Percentiles rank a stretch among this genome's conserved stretches.
Conservation (phyloP, 2,113 vertebrate species). For the Neolamprologus devosi region DNA sequence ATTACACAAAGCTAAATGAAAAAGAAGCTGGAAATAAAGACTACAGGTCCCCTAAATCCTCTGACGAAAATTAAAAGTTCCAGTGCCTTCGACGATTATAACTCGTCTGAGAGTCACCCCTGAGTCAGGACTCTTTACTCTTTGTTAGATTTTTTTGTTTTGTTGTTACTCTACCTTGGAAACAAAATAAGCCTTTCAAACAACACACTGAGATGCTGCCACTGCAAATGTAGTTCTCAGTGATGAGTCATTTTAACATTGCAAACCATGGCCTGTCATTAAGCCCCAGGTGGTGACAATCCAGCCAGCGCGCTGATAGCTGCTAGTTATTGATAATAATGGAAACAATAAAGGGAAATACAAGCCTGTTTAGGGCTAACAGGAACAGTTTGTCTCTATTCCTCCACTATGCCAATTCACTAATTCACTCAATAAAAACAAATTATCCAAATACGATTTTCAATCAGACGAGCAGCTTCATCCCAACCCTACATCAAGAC, state of each 20-base stretch:
- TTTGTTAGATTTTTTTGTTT: not conserved
- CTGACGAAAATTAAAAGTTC: not conserved
- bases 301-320: not conserved
- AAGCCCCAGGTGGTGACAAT: not conserved
- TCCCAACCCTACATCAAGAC: not conserved
- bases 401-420: not conserved
- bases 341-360: not conserved
- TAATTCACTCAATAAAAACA: slow-evolving; percentile 3
- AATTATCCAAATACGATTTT: not conserved
- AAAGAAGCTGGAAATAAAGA: not conserved
- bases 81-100: not conserved
- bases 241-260: not conserved
- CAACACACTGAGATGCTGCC: not conserved
- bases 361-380: not conserved
- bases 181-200: not conserved
- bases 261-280: not conserved
- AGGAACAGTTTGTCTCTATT: not conserved
- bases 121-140: not conserved
- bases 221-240: not conserved
- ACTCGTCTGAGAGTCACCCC: not conserved
- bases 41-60: not conserved
- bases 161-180: not conserved
- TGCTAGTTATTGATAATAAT: not conserved
- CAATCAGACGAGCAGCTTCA: not conserved
- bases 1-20: not conserved